Evolutionary conservation across 2,113 vertebrate genomes (phyloP).

Genomic region (Ptyas mucosa): DNA sequence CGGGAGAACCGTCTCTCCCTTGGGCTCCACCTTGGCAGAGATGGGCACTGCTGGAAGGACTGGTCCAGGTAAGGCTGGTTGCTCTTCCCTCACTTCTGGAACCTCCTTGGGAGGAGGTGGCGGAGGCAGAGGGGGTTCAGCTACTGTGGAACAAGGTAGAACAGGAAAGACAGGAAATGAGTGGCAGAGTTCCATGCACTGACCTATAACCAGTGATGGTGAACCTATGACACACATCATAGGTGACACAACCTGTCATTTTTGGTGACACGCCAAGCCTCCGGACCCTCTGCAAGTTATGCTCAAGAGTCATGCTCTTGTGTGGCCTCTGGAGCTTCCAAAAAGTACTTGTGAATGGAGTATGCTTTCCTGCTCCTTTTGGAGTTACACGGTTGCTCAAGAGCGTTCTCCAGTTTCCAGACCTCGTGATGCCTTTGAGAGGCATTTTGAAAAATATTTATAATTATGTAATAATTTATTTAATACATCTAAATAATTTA

Average conservation of each 20-base stretch:
- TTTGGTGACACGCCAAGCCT: background rate
- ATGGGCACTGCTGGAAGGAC: slow-evolving; percentile 39
- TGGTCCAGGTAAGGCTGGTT: slow-evolving; percentile 4
- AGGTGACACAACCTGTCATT: background rate
- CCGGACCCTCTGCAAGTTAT: background rate
- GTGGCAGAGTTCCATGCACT: too few relatives aligned
- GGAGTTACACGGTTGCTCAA: background rate
- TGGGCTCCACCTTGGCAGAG: slow-evolving; percentile 62
- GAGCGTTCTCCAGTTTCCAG: background rate
- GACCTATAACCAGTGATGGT: background rate
- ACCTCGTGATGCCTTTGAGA: background rate
- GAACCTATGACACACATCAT: background rate
- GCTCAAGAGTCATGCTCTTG: background rate
- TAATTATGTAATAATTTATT: background rate
- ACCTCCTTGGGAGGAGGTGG: slow-evolving; percentile 64
- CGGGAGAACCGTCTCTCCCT: slow-evolving; percentile 69
- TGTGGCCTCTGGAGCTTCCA: background rate
- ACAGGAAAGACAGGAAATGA: background rate
- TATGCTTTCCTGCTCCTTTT: background rate
- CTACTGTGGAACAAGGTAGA: slow-evolving; percentile 12
- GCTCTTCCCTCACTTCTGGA: slow-evolving; percentile 72
- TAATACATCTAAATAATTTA: background rate
- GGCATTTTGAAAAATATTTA: background rate
- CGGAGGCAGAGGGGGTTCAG: slow-evolving; percentile 62
- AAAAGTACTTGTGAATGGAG: background rate